Base-by-base conservation (phyloP, 2,113 vertebrate genomes). In the Rhipidura dahli region DNA sequence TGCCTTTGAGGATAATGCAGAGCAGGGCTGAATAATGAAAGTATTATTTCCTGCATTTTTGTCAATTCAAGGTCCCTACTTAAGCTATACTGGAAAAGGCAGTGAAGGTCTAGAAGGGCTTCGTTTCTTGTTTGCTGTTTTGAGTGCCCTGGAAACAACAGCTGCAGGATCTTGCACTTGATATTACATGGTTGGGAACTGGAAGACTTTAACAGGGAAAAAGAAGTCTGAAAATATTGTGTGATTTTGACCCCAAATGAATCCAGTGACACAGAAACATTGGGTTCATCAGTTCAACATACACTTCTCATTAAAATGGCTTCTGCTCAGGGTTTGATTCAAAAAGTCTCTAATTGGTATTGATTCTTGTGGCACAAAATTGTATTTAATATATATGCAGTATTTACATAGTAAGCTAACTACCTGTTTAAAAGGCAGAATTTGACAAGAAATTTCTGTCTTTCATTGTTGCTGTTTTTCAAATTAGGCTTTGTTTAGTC, bases 1-100 rank as follows among this genome's bases (percentile, higher is more conserved):
- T 97, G 92, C 91, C 90, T 97, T 96, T 93, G 96, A 97, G 92
- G 92, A 92, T 97, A 96, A 95, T 97, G 85, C 92, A 94, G 93
- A 96, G 70, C 49, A 96, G 73, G 75, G 42, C 31, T 94, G 92
- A 85, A 90, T 97, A 98, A 97, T 97, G 87, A 92, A 97, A 95
- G 81, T 93, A 95, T 96, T 97, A 66, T 92, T 91, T 97, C 79
- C 83, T 93, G 51, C 84, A 37, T 93, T 97, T 95, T 85, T 94
- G 88, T 96, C 82, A 73, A 87, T 97, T 97, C 89, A 94, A 35
- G 76, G 72, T 94, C 93, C n/a, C 87, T 95, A 39, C 90, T 97
- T 96, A 91, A 81, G 60, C 60, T 94, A 9, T 91, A 68, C 59
- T 89, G 86, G 68, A 96, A 97, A 96, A 96, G 91, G 70, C 72